phyloP scores from a whole-genome alignment of 1,140 invertebrate species.

The Anastatus disparis region DNA sequence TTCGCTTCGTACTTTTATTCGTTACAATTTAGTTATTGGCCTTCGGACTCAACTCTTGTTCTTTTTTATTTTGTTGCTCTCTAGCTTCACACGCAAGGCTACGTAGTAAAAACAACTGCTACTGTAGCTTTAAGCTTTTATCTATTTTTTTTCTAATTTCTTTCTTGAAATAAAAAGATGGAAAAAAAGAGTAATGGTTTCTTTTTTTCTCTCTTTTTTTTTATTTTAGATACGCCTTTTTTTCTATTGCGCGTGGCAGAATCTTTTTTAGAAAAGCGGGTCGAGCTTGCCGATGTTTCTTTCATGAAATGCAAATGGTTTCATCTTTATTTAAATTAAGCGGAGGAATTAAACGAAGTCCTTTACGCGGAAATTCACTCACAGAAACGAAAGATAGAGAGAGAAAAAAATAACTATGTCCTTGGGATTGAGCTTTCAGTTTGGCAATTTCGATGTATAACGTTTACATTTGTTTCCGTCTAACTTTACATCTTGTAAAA shows the following conservation, averaged over 20 bases:
- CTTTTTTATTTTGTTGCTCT: slow-evolving; percentile 1
- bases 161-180: no score
- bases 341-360: slow-evolving; percentile 6
- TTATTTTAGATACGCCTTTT: background rate
- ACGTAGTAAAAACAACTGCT: slow-evolving; percentile 13
- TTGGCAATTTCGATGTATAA: no score
- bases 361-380: background rate
- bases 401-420: no score
- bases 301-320: slow-evolving; percentile 17
- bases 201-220: background rate
- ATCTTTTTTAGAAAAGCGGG: background rate
- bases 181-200: no score
- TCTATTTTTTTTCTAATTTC: background rate
- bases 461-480: no score
- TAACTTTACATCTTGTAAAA: no score
- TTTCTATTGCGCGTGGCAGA: background rate
- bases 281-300: background rate
- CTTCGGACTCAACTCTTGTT: background rate
- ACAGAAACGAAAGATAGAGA: background rate
- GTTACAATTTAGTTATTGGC: background rate
- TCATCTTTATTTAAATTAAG: slow-evolving; percentile 18
- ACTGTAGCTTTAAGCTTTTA: background rate
- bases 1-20: slow-evolving; percentile 13
- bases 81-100: slow-evolving; percentile 14
- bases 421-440: no score